Conservation (phyloP, 2,113 vertebrate genomes). For the Hymenochirus boettgeri region DNA sequence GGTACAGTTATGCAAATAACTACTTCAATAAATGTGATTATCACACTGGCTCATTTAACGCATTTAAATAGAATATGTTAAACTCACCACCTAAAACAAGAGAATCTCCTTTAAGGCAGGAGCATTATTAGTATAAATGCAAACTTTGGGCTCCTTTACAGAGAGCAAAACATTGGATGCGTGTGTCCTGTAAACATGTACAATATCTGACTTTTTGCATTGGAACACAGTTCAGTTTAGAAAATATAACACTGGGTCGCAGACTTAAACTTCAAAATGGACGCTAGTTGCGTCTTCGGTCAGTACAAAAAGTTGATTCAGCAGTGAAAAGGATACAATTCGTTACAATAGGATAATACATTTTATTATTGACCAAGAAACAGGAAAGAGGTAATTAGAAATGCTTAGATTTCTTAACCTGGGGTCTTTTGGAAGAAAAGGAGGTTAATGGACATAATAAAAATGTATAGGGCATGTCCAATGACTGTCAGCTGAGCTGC, state of each 20-base stretch:
- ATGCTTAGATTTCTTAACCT: too few relatives aligned
- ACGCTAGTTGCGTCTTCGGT: not conserved
- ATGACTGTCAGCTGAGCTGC: too few relatives aligned
- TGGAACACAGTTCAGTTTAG: not conserved
- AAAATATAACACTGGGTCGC: constrained; percentile 33
- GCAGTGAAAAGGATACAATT: constrained; percentile 24
- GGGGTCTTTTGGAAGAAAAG: too few relatives aligned
- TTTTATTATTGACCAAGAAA: too few relatives aligned
- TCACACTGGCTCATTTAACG: constrained; percentile 74
- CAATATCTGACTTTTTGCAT: not conserved
- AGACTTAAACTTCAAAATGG: not conserved
- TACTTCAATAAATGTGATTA: constrained; percentile 61
- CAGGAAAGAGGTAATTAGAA: too few relatives aligned
- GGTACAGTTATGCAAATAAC: constrained; percentile 65
- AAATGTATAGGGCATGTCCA: too few relatives aligned
- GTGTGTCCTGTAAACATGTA: constrained; percentile 24
- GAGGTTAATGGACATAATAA: too few relatives aligned
- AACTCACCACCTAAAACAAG: constrained; percentile 17
- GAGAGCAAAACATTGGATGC: not conserved
- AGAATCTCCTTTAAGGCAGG: not conserved
- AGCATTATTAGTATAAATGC: not conserved
- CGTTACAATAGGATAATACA: too few relatives aligned
- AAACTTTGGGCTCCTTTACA: not conserved
- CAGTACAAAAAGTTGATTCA: not conserved
- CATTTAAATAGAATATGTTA: constrained; percentile 3